Evolutionary conservation across 2,888 invertebrate species (phyloP), one percentile per base, ranked within the genome.

Genomic region (Lasioglossum vierecki): DNA sequence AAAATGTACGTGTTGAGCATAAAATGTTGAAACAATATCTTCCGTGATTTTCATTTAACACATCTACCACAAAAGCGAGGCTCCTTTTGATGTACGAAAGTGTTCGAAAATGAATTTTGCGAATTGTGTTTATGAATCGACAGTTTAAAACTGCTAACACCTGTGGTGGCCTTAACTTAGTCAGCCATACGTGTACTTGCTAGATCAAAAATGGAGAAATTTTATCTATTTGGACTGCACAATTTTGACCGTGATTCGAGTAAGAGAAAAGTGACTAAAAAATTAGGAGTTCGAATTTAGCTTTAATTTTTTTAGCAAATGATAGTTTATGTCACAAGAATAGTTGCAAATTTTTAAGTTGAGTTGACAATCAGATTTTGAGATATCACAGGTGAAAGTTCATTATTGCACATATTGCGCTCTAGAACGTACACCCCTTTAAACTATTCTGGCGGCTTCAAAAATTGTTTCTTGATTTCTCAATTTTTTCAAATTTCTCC

Each of bases 1-100:
- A 70, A 70, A 82, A 82, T 82, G 70, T 82, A 82, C 82, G 71
- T 82, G 75, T 83, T 82, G 83, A 83, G 74, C 49, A 76, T 82
- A 83, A 82, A 75, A 71, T 26, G 74, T 82, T 82, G 60, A 74
- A 74, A 60, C 39, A 70, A 82, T 82, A 70, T 81, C 39, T 44
- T 70, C n/a, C 71, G 70, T 26, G n/a, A 49, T 18, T 82, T 63
- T 82, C 46, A 53, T 70, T 78, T 77, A 57, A 30, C 44, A 13
- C 2, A 13, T 66, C 41, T 41, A 70, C n/a, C 41, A 70, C 39
- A n/a, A 13, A n/a, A 70, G 11, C 9, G 9, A 41, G 22, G 13
- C n/a, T 41, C n/a, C 39, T 41, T n/a, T 5, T 8, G 4, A 57
- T n/a, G n/a, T n/a, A 8, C n/a, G 4, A n/a, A 57, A 57, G 57